Conservation (phyloP, 2,888 invertebrate species). For the Hypselothyrea guttata region DNA sequence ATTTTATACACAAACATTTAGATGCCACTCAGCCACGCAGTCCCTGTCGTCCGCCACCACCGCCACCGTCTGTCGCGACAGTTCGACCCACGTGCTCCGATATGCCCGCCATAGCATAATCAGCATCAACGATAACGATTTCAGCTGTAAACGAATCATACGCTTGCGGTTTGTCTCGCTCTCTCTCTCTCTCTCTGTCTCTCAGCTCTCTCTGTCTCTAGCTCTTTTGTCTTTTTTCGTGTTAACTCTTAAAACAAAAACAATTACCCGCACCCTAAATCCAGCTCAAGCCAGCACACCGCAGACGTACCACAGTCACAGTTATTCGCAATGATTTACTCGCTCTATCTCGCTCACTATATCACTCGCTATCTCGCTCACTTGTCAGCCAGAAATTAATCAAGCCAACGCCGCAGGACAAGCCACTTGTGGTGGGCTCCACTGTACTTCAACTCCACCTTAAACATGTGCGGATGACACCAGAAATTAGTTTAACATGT, state of each 20-base stretch:
- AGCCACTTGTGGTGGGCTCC: slow-evolving; percentile 38
- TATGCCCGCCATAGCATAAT: slow-evolving; percentile 71
- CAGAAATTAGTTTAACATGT: slow-evolving; percentile 71
- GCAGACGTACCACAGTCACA: too few relatives aligned
- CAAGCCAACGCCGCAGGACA: slow-evolving; percentile 60
- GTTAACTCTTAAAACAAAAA: slow-evolving; percentile 36
- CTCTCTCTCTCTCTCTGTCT: slow-evolving; percentile 4
- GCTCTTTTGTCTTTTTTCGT: slow-evolving; percentile 33
- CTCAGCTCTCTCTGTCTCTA: slow-evolving; percentile 12
- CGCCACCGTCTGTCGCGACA: slow-evolving; percentile 44
- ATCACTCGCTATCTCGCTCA: slow-evolving; percentile 43
- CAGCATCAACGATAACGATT: slow-evolving; percentile 49
- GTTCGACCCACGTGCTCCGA: slow-evolving; percentile 65
- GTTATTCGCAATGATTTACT: slow-evolving; percentile 53
- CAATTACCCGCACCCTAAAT: slow-evolving; percentile 49
- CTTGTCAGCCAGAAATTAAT: slow-evolving; percentile 71
- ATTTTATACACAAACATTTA: slow-evolving; percentile 32
- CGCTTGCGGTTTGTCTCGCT: slow-evolving; percentile 65
- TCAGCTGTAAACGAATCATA: slow-evolving; percentile 55
- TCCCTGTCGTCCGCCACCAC: slow-evolving; percentile 41
- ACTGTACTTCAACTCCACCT: slow-evolving; percentile 51
- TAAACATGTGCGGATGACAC: slow-evolving; percentile 68
- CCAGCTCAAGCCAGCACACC: slow-evolving; percentile 17
- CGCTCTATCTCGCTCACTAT: slow-evolving; percentile 2
- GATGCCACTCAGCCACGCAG: slow-evolving; percentile 61